These are phyloP conservation scores for Stylophora pistillata DNA, from an alignment of 64 coral and sea anemone genomes.

Conservation along the genomic window DNA sequence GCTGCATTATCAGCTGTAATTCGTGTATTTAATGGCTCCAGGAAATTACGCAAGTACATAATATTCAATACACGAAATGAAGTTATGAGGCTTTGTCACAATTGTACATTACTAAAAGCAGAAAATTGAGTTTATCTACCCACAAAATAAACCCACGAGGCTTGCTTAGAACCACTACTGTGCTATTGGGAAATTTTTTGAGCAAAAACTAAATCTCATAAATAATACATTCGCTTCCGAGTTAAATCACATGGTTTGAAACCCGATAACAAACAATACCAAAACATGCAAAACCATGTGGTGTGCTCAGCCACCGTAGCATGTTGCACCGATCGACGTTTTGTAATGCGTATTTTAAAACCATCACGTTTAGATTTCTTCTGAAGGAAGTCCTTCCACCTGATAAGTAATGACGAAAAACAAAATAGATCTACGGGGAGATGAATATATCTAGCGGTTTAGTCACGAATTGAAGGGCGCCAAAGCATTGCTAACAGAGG, in stretches of 20 bases:
- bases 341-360: not conserved
- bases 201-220: slow-evolving; percentile 38
- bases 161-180: not conserved
- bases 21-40: not conserved
- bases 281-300: slow-evolving; percentile 32
- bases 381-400: not conserved
- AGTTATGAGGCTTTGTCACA: not conserved
- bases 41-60: slow-evolving; percentile 24
- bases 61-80: not conserved
- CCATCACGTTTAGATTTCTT: not conserved
- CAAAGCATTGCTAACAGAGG: slow-evolving; percentile 15
- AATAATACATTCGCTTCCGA: slow-evolving; percentile 30
- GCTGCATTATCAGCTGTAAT: not conserved
- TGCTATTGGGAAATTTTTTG: not conserved
- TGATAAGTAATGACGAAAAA: not conserved
- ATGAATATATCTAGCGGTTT: not conserved
- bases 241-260: slow-evolving; percentile 59
- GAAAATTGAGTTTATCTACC: not conserved
- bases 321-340: not conserved
- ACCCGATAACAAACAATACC: slow-evolving; percentile 49
- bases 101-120: not conserved
- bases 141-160: not conserved
- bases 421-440: not conserved
- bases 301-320: not conserved
- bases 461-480: slow-evolving; percentile 27